Percentiles rank a stretch among this genome's conserved stretches.
phyloP scores from a whole-genome alignment of 2,888 invertebrate species.

The Lamellibrachia satsuma region DNA sequence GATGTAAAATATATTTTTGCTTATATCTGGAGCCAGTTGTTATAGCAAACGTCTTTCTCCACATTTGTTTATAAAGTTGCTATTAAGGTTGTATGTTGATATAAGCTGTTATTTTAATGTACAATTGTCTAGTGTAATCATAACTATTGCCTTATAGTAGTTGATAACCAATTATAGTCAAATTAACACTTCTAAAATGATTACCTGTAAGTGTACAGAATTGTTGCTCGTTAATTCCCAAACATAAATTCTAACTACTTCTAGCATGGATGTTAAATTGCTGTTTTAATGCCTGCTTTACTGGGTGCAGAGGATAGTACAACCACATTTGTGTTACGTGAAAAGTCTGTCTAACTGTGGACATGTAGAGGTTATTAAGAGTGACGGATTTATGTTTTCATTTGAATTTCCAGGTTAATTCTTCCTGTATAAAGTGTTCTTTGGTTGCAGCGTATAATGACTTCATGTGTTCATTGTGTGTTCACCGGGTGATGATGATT shows the following conservation, averaged over 20 bases:
- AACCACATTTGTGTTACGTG: background rate
- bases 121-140: no score
- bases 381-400: background rate
- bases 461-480: background rate
- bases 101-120: no score
- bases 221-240: background rate
- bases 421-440: background rate
- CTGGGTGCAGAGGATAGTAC: background rate
- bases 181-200: background rate
- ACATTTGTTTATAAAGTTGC: background rate
- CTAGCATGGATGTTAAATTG: background rate
- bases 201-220: background rate
- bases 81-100: background rate
- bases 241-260: background rate
- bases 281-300: background rate
- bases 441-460: background rate
- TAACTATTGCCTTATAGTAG: background rate
- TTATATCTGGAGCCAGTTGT: background rate
- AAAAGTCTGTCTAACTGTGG: background rate
- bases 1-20: background rate
- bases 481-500: background rate
- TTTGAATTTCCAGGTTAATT: background rate
- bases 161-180: background rate
- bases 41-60: background rate
- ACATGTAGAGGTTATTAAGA: background rate